These are phyloP conservation scores for Meiosimyza decipiens DNA, from an alignment of 2,888 invertebrate genomes.

Conservation along the genomic window DNA sequence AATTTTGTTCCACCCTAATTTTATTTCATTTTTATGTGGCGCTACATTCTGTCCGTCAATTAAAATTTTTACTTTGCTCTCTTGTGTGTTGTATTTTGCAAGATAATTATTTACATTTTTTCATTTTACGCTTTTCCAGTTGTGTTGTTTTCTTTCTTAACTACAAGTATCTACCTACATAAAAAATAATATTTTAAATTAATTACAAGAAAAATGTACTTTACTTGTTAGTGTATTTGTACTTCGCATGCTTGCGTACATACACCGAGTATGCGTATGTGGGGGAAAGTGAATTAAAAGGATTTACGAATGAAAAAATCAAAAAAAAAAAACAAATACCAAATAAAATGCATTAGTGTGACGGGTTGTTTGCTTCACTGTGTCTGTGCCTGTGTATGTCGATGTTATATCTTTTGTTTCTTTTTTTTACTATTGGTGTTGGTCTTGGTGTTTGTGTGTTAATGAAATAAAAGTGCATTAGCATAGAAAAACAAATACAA, in stretches of 20 bases:
- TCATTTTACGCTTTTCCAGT: neutral
- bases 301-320: no score
- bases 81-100: constrained; percentile 41
- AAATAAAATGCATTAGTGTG: constrained; percentile 53
- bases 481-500: neutral
- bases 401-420: neutral
- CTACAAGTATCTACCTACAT: no score
- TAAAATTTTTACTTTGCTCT: constrained; percentile 22
- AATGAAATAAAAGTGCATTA: constrained; percentile 25
- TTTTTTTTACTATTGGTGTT: neutral
- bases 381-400: constrained; percentile 43
- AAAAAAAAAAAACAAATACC: neutral
- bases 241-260: constrained; percentile 22
- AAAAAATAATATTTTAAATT: constrained; percentile 61
- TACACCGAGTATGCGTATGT: constrained; percentile 19
- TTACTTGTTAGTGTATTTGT: constrained; percentile 21
- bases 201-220: constrained; percentile 55
- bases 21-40: constrained; percentile 3
- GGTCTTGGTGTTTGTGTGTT: constrained; percentile 10
- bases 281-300: neutral
- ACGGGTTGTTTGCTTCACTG: constrained; percentile 43
- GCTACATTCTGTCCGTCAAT: constrained; percentile 16
- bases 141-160: constrained; percentile 17
- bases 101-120: constrained; percentile 47
- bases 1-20: neutral